phyloP scores from a whole-genome alignment of 1,140 invertebrate species.

The Proctacanthus coquilletti region DNA sequence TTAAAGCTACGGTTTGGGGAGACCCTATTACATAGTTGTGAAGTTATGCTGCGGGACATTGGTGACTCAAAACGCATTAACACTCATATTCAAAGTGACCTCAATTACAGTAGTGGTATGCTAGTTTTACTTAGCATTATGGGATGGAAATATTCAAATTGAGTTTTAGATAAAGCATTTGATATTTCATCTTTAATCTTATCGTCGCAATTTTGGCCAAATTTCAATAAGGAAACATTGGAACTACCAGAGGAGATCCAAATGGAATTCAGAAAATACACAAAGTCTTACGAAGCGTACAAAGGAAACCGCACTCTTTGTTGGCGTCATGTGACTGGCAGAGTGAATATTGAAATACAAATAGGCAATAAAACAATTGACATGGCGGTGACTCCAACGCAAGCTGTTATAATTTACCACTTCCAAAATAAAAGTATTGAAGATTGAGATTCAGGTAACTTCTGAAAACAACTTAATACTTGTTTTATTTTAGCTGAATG shows the following conservation, averaged over 20 bases:
- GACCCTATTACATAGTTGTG: slow-evolving; percentile 88
- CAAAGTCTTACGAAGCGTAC: slow-evolving; percentile 79
- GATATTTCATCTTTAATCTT: slow-evolving; percentile 69
- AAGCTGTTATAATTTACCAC: slow-evolving; percentile 88
- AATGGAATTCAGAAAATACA: slow-evolving; percentile 71
- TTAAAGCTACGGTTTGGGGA: slow-evolving; percentile 93
- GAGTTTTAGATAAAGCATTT: slow-evolving; percentile 19
- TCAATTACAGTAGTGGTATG: slow-evolving; percentile 17
- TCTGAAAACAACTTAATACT: background rate
- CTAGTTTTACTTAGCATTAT: too few species aligned
- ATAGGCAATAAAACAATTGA: slow-evolving; percentile 65
- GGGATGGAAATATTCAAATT: too few species aligned
- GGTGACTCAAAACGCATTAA: slow-evolving; percentile 79
- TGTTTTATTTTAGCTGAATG: slow-evolving; percentile 38
- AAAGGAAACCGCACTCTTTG: slow-evolving; percentile 88
- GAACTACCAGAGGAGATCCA: slow-evolving; percentile 69
- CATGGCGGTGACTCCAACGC: slow-evolving; percentile 77
- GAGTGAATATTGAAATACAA: slow-evolving; percentile 84
- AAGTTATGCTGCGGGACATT: slow-evolving; percentile 97
- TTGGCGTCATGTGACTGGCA: slow-evolving; percentile 88
- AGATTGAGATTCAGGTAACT: background rate
- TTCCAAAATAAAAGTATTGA: slow-evolving; percentile 72
- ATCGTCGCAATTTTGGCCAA: slow-evolving; percentile 98
- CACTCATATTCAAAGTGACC: slow-evolving; percentile 54
- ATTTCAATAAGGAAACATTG: slow-evolving; percentile 86